A percentile compares a stretch with the other conserved stretches of the same genome.
phyloP scores from a whole-genome alignment of 2,113 vertebrate genomes.

The Mesitornis unicolor region DNA sequence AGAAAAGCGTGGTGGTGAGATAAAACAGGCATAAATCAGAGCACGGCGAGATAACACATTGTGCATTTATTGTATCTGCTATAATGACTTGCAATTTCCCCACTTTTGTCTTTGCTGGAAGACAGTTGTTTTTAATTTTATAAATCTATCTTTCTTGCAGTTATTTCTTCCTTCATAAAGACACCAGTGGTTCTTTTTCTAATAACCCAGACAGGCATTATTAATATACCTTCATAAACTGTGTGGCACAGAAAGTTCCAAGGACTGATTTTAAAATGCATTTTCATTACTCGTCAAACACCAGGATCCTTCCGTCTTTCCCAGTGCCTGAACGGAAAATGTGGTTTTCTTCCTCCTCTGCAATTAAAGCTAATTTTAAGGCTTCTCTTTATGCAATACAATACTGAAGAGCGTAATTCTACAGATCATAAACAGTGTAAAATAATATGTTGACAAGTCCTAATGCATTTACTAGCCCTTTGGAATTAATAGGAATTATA shows the following conservation, averaged over 20 bases:
- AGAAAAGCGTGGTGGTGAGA: background rate
- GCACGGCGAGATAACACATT: background rate
- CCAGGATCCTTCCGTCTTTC: background rate
- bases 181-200: background rate
- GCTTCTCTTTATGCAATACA: conserved; percentile 69
- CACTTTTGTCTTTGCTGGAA: background rate
- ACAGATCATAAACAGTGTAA: conserved; percentile 83
- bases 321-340: conserved; percentile 2
- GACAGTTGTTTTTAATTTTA: conserved; percentile 18
- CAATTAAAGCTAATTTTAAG: conserved; percentile 61
- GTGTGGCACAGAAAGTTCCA: background rate
- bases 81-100: conserved; percentile 10
- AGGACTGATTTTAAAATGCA: conserved; percentile 21
- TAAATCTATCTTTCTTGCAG: background rate
- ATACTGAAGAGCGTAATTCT: conserved; percentile 76
- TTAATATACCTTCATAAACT: conserved; percentile 33
- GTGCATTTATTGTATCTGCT: conserved; percentile 22
- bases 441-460: conserved; percentile 84
- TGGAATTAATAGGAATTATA: conserved; percentile 83
- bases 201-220: background rate
- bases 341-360: background rate
- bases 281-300: conserved; percentile 33
- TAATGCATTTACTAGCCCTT: conserved; percentile 83
- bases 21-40: background rate
- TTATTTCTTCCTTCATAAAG: conserved; percentile 20